Base-by-base conservation (phyloP, 2,888 invertebrate species). In the Nemotelus nigrinus region DNA sequence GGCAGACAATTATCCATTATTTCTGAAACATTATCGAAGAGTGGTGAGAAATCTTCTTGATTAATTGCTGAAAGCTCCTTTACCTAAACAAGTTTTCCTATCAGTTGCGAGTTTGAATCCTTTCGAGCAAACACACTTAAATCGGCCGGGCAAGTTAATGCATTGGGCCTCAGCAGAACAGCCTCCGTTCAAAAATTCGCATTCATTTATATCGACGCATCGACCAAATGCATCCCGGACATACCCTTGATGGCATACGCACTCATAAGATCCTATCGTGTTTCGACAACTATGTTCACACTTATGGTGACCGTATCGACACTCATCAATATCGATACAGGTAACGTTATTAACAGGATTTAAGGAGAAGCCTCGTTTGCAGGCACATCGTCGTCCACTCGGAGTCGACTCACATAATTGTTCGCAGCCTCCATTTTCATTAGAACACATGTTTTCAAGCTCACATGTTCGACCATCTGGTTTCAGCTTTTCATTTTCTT, bases 161-260 rank as follows among this genome's bases (percentile, higher is more conserved):
- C 90, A 90, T 44, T 80, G 80, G 39, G 83, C 82, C 6, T 79
- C 48, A 39, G 82, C 81, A 78, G 84, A 72, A 81, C 88, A 86
- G 7, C 86, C 88, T 2, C 85, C 87, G 79, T 87, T 87, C 50
- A 85, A 74, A 5, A 82, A 81, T 8, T 85, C 81, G 80, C 91
- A 91, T 83, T 91, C 91, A 82, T 91, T 86, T 7, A 90, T 84
- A 82, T 90, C 90, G n/a, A 84, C 81, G 79, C 90, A 90, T 3
- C 88, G 86, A 39, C 87, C 87, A 68, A 88, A 88, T 25, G 84
- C 83, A 3, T 86, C 87, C 4, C 90, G 84, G 5, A 83, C 81
- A 82, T 87, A 91, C 0, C 92, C 92, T 2, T 85, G 82, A 10
- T 89, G 89, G 82, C 93, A 93, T n/a, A 85, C 85, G 83, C 94